Evolutionary conservation across 1,140 invertebrate species (phyloP).

Genomic region (Drosophila takahashii): DNA sequence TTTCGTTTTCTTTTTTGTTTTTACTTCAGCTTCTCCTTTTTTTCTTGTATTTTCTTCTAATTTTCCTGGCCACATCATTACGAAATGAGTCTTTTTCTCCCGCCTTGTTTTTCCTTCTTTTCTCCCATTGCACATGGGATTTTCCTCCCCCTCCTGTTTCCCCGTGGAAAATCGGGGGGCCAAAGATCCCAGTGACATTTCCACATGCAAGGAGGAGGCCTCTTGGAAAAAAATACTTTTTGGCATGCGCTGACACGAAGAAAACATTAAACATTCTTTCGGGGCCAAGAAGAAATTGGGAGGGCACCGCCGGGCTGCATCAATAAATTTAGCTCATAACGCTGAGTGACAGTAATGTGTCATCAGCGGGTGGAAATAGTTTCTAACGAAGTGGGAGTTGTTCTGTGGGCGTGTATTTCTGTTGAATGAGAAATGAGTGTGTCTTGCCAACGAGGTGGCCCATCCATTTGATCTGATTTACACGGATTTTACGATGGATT

Average conservation of each 20-base stretch:
- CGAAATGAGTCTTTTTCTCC: conserved; percentile 62
- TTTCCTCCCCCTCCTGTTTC: conserved; percentile 1
- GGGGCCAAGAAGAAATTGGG: background rate
- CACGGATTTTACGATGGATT: conserved; percentile 21
- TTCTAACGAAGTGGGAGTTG: conserved; percentile 62
- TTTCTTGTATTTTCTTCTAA: conserved; percentile 24
- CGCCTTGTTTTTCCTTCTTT: conserved; percentile 37
- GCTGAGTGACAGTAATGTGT: conserved; percentile 78
- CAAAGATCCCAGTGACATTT: conserved; percentile 65
- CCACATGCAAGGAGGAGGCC: conserved; percentile 25
- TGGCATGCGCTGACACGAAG: conserved; percentile 72
- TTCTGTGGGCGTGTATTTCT: conserved; percentile 35
- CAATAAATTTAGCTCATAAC: conserved; percentile 82
- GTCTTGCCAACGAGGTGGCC: conserved; percentile 25
- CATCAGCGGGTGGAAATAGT: conserved; percentile 72
- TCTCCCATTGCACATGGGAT: conserved; percentile 16
- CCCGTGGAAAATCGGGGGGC: conserved; percentile 28
- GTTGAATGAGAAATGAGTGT: conserved; percentile 41
- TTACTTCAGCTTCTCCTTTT: conserved; percentile 19
- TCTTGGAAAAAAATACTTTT: conserved; percentile 55
- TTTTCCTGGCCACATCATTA: conserved; percentile 52
- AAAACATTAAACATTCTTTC: conserved; percentile 60
- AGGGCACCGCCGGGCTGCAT: conserved; percentile 38
- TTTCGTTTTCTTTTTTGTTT: conserved; percentile 26
- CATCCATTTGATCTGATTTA: conserved; percentile 47